phyloP scores from a whole-genome alignment of 2,888 invertebrate genomes.

The Drosophila mayaguana region DNA sequence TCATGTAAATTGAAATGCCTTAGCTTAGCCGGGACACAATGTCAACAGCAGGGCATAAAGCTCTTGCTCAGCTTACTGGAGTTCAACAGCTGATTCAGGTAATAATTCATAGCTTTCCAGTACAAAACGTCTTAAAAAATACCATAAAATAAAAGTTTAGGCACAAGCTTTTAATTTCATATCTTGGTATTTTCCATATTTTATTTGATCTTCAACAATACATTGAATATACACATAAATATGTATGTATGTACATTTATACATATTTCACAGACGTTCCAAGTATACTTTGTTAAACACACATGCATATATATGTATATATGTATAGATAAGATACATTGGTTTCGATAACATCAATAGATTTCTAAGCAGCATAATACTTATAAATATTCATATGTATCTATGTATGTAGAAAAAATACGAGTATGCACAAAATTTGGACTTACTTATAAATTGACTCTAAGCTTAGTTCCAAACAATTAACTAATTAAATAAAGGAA shows the following conservation, averaged over 20 bases:
- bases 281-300: conserved; percentile 60
- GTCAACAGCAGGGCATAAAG: neutral
- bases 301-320: conserved; percentile 39
- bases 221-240: conserved; percentile 51
- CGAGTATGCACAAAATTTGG: conserved; percentile 49
- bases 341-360: conserved; percentile 36
- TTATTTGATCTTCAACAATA: conserved; percentile 61
- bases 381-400: neutral
- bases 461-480: conserved; percentile 42
- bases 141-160: conserved; percentile 17
- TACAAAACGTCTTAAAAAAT: conserved; percentile 34
- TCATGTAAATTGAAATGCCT: neutral
- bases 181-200: conserved; percentile 40
- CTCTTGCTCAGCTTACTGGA: conserved; percentile 13
- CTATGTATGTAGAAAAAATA: conserved; percentile 31
- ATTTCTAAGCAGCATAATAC: conserved; percentile 25
- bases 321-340: conserved; percentile 21
- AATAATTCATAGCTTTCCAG: conserved; percentile 16
- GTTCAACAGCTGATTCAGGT: conserved; percentile 23
- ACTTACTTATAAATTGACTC: conserved; percentile 49
- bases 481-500: conserved; percentile 33
- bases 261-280: conserved; percentile 68
- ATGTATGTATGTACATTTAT: conserved; percentile 13
- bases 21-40: neutral
- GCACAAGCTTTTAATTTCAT: neutral